A percentile compares a stretch with the other conserved stretches of the same genome.
phyloP scores from a whole-genome alignment of 2,797 vertebrate species.

The Australoheros facetus region DNA sequence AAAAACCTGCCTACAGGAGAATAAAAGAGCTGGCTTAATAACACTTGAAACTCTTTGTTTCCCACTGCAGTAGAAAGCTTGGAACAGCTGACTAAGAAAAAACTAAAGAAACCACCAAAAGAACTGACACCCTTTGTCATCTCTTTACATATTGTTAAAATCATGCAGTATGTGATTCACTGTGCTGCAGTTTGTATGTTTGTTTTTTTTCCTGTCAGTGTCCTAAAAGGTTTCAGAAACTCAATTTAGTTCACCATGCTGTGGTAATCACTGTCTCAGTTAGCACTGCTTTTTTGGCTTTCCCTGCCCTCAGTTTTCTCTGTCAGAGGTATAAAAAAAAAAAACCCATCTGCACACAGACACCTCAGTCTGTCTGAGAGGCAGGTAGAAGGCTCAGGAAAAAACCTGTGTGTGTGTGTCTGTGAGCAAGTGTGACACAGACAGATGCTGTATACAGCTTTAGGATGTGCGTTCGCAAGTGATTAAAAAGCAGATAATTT shows the following conservation, averaged over 20 bases:
- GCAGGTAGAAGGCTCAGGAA: neutral
- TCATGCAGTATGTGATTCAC: neutral
- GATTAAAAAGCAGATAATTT: too few species aligned
- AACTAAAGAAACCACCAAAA: neutral
- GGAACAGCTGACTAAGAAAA: neutral
- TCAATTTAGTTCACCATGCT: slow-evolving; percentile 18
- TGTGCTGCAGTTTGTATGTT: neutral
- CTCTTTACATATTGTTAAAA: slow-evolving; percentile 8
- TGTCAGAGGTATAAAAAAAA: slow-evolving; percentile 2
- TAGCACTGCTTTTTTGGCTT: slow-evolving; percentile 1
- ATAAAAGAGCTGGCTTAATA: neutral
- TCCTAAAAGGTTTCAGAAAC: slow-evolving; percentile 29
- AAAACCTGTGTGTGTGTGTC: neutral
- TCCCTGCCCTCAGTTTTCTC: neutral
- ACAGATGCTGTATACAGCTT: neutral
- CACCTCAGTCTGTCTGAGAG: slow-evolving; percentile 19
- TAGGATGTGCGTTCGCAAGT: neutral
- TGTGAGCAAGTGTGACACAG: neutral
- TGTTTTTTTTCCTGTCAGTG: neutral
- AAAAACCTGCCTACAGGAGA: neutral
- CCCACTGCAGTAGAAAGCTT: neutral
- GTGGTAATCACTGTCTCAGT: slow-evolving; percentile 28
- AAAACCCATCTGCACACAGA: neutral
- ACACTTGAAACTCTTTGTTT: neutral
- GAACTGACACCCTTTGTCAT: slow-evolving; percentile 1